Base-by-base conservation (phyloP, 2,113 vertebrate species). In the Thamnophis sirtalis region DNA sequence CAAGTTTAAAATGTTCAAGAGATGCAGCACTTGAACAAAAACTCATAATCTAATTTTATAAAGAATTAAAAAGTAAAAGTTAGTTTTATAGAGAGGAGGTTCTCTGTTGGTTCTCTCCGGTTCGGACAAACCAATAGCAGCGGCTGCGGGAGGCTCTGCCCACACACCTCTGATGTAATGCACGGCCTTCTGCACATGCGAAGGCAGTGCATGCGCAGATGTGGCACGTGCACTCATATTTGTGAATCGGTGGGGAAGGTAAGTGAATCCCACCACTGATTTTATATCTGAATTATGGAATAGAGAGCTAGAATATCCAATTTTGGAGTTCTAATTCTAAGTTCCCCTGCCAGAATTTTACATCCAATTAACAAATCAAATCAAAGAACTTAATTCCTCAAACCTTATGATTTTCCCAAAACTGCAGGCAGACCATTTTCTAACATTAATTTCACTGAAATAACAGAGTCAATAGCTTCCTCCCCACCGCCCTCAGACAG, bases 391-490 rank as follows among this genome's bases (percentile, higher is more conserved):
- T 43, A 13, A 90, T 38, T 80, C 11, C n/a, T 54, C 24, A 80
- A 28, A 8, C 43, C 56, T 50, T 53, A 24, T 33, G 19, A 38
- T 80, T 50, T n/a, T 51, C 60, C 68, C 21, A 53, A 84, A 90
- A 90, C 17, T 86, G 54, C 24, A 85, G 9, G 21, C 54, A 38
- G 60, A 85, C 6, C 15, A 4, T 28, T 21, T 60, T n/a, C 55
- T 86, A 87, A 26, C 92, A n/a, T 49, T 17, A 38, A 24, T 11
- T 0, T n/a, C 0, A 7, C 86, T 13, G 0, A 0, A 1, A 15
- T 24, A 73, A 89, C 2, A 24, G 24, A n/a, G 85, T 1, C 54
- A 0, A 63, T 17, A 0, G 19, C 87, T 33, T 49, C 55, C 10
- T 80, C 73, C 73, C 19, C 33, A 38, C 3, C 2, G 6, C 33